Evolutionary conservation across 2,113 vertebrate species (phyloP).

Genomic region (Edolisoma coerulescens): DNA sequence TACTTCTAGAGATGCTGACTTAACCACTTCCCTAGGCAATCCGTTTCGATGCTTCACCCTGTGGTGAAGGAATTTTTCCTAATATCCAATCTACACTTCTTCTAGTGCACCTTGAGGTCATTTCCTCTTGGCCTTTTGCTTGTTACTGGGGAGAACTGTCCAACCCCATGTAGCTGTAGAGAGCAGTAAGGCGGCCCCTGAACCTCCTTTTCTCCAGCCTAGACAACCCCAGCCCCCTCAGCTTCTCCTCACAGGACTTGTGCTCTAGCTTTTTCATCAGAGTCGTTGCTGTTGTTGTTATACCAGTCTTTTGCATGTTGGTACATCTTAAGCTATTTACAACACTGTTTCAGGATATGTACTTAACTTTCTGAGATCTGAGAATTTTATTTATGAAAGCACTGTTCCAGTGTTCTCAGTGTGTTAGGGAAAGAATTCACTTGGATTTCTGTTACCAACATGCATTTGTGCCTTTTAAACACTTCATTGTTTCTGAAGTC

Average conservation of each 20-base stretch:
- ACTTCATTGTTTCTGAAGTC: neutral
- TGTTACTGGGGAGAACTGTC: neutral
- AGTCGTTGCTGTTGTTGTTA: neutral
- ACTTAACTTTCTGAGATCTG: neutral
- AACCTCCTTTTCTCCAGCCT: neutral
- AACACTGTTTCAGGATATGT: neutral
- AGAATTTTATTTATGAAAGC: neutral
- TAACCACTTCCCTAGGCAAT: neutral
- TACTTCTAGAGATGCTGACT: neutral
- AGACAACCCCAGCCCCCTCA: neutral
- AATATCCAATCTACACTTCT: neutral
- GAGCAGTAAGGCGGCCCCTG: no score
- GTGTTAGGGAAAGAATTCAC: neutral
- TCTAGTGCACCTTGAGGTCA: neutral
- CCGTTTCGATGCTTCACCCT: neutral
- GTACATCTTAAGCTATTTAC: neutral
- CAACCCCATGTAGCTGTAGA: neutral
- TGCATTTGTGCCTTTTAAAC: neutral
- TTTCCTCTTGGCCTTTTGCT: neutral
- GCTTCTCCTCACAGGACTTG: neutral
- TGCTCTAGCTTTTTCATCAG: neutral
- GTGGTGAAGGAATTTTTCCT: neutral
- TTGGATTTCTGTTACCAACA: neutral
- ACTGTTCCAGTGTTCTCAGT: neutral
- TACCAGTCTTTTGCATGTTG: neutral